Conservation (phyloP, 1,140 invertebrate species). For the Heliconius congener region DNA sequence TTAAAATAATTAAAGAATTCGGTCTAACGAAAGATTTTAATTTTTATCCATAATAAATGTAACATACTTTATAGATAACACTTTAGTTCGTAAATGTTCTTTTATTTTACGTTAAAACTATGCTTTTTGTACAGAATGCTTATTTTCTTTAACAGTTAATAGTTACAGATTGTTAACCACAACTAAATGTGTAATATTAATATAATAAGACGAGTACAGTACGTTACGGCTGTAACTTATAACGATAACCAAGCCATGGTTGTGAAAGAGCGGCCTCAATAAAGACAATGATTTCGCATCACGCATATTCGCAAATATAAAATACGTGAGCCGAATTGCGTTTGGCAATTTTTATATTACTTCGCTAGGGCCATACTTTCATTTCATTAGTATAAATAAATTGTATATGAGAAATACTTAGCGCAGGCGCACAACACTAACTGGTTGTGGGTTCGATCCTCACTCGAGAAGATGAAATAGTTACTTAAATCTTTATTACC, state of each 20-base stretch:
- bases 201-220: background rate
- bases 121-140: no score
- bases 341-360: constrained; percentile 24
- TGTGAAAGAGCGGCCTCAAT: constrained; percentile 26
- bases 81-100: no score
- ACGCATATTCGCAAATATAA: constrained; percentile 33
- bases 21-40: no score
- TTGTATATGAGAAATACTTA: background rate
- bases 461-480: no score
- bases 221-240: background rate
- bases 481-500: no score
- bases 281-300: constrained; percentile 37
- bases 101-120: no score
- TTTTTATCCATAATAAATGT: no score
- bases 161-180: background rate
- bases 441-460: no score
- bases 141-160: background rate
- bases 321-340: constrained; percentile 30
- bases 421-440: no score
- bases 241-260: constrained; percentile 9
- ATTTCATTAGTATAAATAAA: constrained; percentile 1
- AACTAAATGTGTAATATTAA: background rate
- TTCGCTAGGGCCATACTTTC: background rate
- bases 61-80: no score
- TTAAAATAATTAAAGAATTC: no score